Evolutionary conservation across 2,113 vertebrate genomes (phyloP), one percentile per base, ranked within the genome.

Genomic region (Colinus virginianus): DNA sequence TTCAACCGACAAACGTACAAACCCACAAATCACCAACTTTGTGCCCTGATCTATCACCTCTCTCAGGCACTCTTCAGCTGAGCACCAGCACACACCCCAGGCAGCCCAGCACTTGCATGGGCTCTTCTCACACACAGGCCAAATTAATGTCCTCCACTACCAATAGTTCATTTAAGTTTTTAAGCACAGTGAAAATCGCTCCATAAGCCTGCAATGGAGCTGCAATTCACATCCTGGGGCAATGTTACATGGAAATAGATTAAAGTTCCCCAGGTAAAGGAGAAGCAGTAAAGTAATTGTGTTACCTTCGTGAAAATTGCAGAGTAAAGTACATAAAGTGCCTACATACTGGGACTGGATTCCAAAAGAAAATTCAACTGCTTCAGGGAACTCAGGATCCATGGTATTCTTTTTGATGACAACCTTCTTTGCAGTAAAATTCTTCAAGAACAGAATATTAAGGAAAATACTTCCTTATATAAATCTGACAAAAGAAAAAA

Each of bases 381-480:
- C 90, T 90, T 87, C 36, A 78, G 86, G 90, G 42, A 87, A 82
- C 64, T 53, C 9, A 71, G 38, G 26, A 91, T 83, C 72, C 72
- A 62, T 81, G 70, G 63, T 51, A 81, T 92, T 90, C 90, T 88
- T 93, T 89, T 88, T 49, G 69, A 78, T 9, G 8, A 75, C 67
- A 90, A 53, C 34, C 38, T 84, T 58, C 64, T 88, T 95, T 92
- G 90, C 74, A 91, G 82, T 78, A 92, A 90, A 36, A n/a, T 77
- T 74, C 48, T 79, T 51, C 72, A 74, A 85, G 40, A 59, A 93
- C 81, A 45, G 16, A 59, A 91, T 38, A 40, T 64, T 66, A 58
- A 84, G 22, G n/a, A 61, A 88, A 72, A 77, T 19, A 84, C 83
- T 89, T 90, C 78, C 21, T 78, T 80, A 13, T 55, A 77, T 32